Evolutionary conservation across 2,888 invertebrate species (phyloP).

Genomic region (Axea sp.): DNA sequence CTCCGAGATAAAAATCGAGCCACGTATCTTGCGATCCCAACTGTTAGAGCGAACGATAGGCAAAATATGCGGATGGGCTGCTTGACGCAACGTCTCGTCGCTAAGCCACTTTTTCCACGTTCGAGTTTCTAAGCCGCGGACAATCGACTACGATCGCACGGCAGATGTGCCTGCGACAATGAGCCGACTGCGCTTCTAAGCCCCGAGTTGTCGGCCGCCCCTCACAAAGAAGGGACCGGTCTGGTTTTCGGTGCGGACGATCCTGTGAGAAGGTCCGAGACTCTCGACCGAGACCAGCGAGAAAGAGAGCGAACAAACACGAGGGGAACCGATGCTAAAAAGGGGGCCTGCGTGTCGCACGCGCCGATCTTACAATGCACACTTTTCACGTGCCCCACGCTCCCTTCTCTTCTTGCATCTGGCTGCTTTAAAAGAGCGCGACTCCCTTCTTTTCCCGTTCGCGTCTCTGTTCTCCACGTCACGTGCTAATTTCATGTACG

Average conservation of each 20-base stretch:
- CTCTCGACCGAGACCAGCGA: constrained; percentile 57
- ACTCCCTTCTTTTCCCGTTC: constrained; percentile 56
- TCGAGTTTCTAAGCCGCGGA: constrained; percentile 76
- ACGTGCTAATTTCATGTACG: constrained; percentile 60
- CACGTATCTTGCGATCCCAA: constrained; percentile 34
- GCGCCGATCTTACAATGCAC: constrained; percentile 79
- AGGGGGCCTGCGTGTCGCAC: constrained; percentile 77
- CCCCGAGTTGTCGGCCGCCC: constrained; percentile 67
- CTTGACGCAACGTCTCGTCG: constrained; percentile 32
- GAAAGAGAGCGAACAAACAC: constrained; percentile 61
- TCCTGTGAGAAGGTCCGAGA: constrained; percentile 63
- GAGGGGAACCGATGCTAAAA: constrained; percentile 61
- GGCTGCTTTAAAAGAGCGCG: constrained; percentile 72
- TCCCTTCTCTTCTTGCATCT: constrained; percentile 70
- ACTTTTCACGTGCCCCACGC: constrained; percentile 74
- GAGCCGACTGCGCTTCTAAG: constrained; percentile 67
- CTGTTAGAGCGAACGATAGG: constrained; percentile 31
- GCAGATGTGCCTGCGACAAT: constrained; percentile 79
- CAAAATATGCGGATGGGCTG: constrained; percentile 40
- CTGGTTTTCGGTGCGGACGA: constrained; percentile 52
- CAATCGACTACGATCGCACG: constrained; percentile 76
- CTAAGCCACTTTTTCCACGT: constrained; percentile 74
- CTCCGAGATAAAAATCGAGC: constrained; percentile 50
- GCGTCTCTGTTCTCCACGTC: constrained; percentile 38
- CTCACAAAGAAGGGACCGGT: constrained; percentile 67